Conservation (phyloP, 2,888 invertebrate genomes). For the Stenoptilia bipunctidactyla region DNA sequence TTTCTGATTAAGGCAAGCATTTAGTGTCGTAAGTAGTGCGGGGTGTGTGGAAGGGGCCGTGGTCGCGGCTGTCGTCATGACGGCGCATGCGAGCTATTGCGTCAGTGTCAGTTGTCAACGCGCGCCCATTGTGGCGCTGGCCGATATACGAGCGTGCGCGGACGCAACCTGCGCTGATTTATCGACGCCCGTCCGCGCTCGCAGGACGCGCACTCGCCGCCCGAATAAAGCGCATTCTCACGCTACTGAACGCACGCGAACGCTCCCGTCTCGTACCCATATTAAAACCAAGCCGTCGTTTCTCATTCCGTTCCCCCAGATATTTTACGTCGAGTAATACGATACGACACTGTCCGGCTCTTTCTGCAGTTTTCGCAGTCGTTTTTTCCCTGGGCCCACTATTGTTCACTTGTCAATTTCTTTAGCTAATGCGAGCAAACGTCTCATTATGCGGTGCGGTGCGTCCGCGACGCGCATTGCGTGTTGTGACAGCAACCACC, state of each 20-base stretch:
- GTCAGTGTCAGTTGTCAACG: constrained; percentile 59
- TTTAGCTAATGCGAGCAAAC: constrained; percentile 72
- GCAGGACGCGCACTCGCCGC: constrained; percentile 46
- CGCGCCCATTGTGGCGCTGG: constrained; percentile 50
- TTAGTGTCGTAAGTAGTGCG: constrained; percentile 21
- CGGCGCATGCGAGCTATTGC: constrained; percentile 58
- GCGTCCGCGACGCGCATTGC: constrained; percentile 65
- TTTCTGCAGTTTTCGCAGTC: constrained; percentile 61
- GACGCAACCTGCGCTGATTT: constrained; percentile 53
- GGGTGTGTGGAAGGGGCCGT: constrained; percentile 22
- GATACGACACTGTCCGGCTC: constrained; percentile 71
- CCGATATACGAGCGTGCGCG: constrained; percentile 48
- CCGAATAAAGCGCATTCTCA: constrained; percentile 68
- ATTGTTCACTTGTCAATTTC: constrained; percentile 72
- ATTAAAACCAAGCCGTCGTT: constrained; percentile 66
- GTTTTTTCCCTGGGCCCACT: constrained; percentile 56
- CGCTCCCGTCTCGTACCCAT: constrained; percentile 53
- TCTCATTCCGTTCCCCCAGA: constrained; percentile 68
- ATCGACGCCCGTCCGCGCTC: constrained; percentile 44
- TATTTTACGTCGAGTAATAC: constrained; percentile 70
- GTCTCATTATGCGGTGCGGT: constrained; percentile 69
- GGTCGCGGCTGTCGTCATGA: constrained; percentile 31
- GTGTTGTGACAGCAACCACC: constrained; percentile 71
- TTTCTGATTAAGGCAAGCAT: too few species aligned
- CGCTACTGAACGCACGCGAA: constrained; percentile 69